Evolutionary conservation across 2,113 vertebrate species (phyloP), one percentile per base, ranked within the genome.

Genomic region (Serilophus lunatus): DNA sequence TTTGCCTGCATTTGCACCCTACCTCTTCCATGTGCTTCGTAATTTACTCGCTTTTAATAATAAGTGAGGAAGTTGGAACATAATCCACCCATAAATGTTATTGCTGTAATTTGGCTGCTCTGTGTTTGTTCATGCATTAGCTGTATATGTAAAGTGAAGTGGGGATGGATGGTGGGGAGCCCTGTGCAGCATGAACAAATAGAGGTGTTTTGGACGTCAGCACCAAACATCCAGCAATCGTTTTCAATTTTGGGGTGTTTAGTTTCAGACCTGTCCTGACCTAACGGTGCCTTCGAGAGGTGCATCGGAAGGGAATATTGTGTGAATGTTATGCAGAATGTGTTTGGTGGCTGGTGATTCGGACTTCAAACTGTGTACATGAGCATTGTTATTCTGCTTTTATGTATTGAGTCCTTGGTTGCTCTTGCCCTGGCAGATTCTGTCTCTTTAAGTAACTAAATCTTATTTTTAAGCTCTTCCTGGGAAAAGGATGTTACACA

Each of bases 391-490:
- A 35, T 87, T 40, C 76, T 80, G 88, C 93, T 97, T 97, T 91
- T 95, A 88, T 65, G 65, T 51, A 13, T 42, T 57, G 82, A 95
- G 87, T 69, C 96, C 79, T 77, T 90, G 63, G 76, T 90, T 87
- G 82, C 56, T 97, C 70, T 86, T 92, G 76, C 63, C 76, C 47
- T 65, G 84, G 72, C 60, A 96, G 91, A 94, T 81, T 76, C 90
- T 88, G 85, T 92, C 95, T 96, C 92, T 96, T 95, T 74, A 93
- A 96, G 90, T 96, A 96, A 89, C 87, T 71, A 92, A 97, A 97
- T 94, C 89, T 88, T 56, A 82, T 93, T 92, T 93, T 95, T 95
- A 92, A 80, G 64, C 81, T 96, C 80, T 98, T 96, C 86, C 85
- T 96, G 61, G 88, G 87, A 95, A 96, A 97, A 93, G 60, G 88